These are phyloP conservation scores for Mnemiopsis leidyi DNA, from an alignment of 37 sponge, comb jelly and placozoan genomes.

Conservation along the genomic window DNA sequence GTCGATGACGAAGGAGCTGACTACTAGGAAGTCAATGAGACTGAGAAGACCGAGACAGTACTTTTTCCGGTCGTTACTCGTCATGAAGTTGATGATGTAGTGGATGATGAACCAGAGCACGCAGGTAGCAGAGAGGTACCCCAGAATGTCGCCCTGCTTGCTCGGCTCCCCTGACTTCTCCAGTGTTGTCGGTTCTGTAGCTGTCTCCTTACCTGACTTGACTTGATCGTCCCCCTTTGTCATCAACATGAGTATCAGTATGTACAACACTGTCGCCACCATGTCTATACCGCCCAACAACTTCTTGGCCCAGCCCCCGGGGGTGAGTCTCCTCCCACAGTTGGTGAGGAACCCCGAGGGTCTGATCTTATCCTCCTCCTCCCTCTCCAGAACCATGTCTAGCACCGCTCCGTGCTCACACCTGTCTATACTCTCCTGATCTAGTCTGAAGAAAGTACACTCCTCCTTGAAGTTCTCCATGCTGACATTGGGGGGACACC, in stretches of 20 bases:
- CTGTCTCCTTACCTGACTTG: background rate
- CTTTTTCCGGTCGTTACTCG: background rate
- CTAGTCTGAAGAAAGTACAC: background rate
- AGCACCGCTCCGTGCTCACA: constrained; percentile 20
- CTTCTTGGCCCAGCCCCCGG: background rate
- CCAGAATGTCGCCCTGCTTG: too few species aligned
- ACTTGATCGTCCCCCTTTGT: background rate
- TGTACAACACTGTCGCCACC: background rate
- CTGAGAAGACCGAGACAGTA: background rate
- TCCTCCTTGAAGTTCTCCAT: constrained; percentile 24
- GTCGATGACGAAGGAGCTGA: background rate
- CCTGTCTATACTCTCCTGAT: background rate
- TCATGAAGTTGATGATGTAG: background rate
- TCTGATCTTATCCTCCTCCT: background rate
- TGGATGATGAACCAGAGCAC: background rate
- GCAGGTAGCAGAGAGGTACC: background rate
- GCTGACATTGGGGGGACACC: background rate
- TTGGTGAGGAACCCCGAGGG: background rate
- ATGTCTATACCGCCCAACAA: background rate
- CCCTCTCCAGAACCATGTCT: background rate
- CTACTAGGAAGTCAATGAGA: constrained; percentile 6
- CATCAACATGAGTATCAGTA: background rate
- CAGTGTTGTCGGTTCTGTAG: too few species aligned
- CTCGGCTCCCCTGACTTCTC: too few species aligned
- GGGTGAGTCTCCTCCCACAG: background rate